Percentiles rank a stretch among this genome's conserved stretches.
phyloP scores from a whole-genome alignment of 2,113 vertebrate genomes.

The Bubo blakistoni region DNA sequence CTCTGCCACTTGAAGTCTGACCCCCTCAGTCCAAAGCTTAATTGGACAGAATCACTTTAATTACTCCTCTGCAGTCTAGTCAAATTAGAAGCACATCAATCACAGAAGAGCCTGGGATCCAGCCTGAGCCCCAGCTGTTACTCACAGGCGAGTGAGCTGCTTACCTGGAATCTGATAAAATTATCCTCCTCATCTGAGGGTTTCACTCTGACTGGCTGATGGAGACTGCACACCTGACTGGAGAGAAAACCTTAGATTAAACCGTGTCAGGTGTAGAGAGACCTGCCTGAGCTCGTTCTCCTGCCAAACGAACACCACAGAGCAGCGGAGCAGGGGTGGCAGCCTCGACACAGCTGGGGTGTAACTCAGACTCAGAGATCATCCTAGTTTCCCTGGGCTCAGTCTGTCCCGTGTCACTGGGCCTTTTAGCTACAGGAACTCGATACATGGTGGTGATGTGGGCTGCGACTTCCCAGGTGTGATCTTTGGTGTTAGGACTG shows the following conservation, averaged over 20 bases:
- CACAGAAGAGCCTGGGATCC: neutral
- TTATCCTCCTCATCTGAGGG: neutral
- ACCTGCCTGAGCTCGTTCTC: neutral
- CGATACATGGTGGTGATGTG: neutral
- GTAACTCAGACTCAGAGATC: neutral
- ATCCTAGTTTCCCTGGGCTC: neutral
- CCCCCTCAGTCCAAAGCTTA: neutral
- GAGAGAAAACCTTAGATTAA: neutral
- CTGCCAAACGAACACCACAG: neutral
- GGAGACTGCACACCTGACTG: neutral
- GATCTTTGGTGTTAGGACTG: neutral
- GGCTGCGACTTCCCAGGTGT: neutral
- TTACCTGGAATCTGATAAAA: neutral
- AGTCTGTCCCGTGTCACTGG: neutral
- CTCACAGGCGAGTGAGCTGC: neutral
- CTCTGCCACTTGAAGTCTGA: neutral
- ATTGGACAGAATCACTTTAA: neutral
- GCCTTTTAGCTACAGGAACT: neutral
- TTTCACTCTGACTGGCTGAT: neutral
- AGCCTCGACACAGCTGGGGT: neutral
- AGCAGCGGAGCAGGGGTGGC: neutral
- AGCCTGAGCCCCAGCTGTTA: neutral
- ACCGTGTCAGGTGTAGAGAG: no score
- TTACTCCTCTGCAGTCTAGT: neutral
- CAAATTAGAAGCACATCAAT: neutral